Percentiles rank a stretch among this genome's conserved stretches.
phyloP scores from a whole-genome alignment of 2,113 vertebrate species.

The Xiphophorus hellerii region DNA sequence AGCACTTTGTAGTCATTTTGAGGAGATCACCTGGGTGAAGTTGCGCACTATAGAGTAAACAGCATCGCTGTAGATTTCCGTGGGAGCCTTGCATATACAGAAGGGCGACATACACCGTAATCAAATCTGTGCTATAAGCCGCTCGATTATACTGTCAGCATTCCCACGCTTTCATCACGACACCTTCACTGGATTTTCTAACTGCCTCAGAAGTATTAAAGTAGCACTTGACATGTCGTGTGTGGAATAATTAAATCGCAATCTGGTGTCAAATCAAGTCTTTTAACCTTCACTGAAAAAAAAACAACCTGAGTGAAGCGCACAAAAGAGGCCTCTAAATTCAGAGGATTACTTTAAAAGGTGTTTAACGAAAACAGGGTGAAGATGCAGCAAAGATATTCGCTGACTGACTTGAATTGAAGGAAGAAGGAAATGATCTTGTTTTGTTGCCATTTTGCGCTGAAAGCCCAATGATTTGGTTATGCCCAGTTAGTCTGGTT shows the following conservation, averaged over 20 bases:
- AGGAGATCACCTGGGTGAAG: constrained; percentile 41
- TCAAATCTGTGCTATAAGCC: constrained; percentile 43
- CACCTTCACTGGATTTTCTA: constrained; percentile 35
- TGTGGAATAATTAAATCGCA: constrained; percentile 56
- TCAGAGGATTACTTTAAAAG: constrained; percentile 30
- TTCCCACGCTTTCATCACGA: constrained; percentile 60
- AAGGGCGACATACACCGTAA: constrained; percentile 39
- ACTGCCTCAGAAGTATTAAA: constrained; percentile 45
- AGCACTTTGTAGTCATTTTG: constrained; percentile 58
- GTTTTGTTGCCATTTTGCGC: background rate
- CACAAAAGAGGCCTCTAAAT: constrained; percentile 19
- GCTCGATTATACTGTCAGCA: constrained; percentile 49
- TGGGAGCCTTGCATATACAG: constrained; percentile 47
- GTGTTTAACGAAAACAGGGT: constrained; percentile 7
- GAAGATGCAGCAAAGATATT: constrained; percentile 13
- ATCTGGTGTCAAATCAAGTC: constrained; percentile 48
- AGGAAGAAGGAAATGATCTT: background rate
- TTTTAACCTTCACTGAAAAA: constrained; percentile 33
- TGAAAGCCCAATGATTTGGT: background rate
- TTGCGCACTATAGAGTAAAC: constrained; percentile 42
- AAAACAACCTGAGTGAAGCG: constrained; percentile 16
- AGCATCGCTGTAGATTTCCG: constrained; percentile 31
- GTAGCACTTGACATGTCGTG: constrained; percentile 50
- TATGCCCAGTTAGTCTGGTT: background rate
- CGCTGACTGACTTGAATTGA: constrained; percentile 7